Base-by-base conservation (phyloP, 1,140 invertebrate species). In the Phortica variegata region DNA sequence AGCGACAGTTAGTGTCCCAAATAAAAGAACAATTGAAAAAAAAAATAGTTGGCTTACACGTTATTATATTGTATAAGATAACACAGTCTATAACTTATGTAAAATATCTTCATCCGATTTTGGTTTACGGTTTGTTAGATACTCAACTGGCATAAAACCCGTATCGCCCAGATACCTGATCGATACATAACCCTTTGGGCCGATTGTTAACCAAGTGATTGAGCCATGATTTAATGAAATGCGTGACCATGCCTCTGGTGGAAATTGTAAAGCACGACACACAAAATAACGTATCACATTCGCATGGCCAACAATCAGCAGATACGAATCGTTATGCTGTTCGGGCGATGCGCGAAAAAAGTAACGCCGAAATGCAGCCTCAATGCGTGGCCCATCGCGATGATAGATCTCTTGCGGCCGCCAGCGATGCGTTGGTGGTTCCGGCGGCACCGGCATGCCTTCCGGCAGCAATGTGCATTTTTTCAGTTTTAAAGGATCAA, bases 231-330 rank as follows among this genome's bases (percentile, higher is more conserved):
- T 87, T 10, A 99, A 76, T 8, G 85, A 87, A 49, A 99, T 84
- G 13, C 97, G 81, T 2, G 97, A 79, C 97, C 97, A 99, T 17
- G 89, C 95, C 76, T 98, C 93, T 0, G 93, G 88, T 2, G 95
- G 94, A 65, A 98, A 89, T 77, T 99, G 97, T 17, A 99, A 78
- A 1, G 93, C 93, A 75, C 95, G 93, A 82, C 95, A 98, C 17
- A 97, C 86, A 79, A 98, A 95, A 78, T 96, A 99, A 50, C 96
- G 79, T 58, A 99, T 99, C 8, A 99, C 95, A 80, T 99, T 99
- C 5, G 91, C 93, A 79, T 99, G 97, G 60, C 96, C 98, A 3
- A 99, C 92, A 37, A 98, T 79, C 21, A 99, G 75, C 41, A 97
- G 93, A 76, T 91, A 95, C 2, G 86, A 85, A 73, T 98, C 93